phyloP scores from a whole-genome alignment of 1,140 invertebrate species.

The Heliconius eleuchia region DNA sequence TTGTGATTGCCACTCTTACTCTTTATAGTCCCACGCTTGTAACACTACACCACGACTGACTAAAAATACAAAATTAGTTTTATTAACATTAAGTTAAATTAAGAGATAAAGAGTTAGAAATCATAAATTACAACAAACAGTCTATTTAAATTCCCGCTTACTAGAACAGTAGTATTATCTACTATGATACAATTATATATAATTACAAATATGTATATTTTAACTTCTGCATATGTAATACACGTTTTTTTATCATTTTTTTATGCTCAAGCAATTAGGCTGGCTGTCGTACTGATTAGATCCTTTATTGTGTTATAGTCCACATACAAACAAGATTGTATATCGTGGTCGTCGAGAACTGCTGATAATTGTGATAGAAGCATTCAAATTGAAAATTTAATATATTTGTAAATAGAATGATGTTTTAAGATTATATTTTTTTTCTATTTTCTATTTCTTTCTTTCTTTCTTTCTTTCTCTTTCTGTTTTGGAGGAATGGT shows the following conservation, averaged over 20 bases:
- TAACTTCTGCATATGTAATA: background rate
- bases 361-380: background rate
- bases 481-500: too few species aligned
- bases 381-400: background rate
- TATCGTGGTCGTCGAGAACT: background rate
- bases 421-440: background rate
- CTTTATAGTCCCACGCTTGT: too few species aligned
- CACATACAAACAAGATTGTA: background rate
- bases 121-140: too few species aligned
- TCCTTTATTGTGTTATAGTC: background rate
- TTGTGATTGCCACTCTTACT: too few species aligned
- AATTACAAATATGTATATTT: background rate
- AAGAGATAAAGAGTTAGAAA: too few species aligned
- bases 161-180: background rate
- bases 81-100: too few species aligned
- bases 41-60: too few species aligned
- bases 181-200: background rate
- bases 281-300: background rate
- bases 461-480: too few species aligned
- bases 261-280: background rate
- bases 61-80: too few species aligned
- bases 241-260: slow-evolving; percentile 2
- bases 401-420: background rate
- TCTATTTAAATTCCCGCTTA: too few species aligned
- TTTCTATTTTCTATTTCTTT: too few species aligned